Conservation (phyloP, 2,797 vertebrate species). For the Onychomys arenicola region DNA sequence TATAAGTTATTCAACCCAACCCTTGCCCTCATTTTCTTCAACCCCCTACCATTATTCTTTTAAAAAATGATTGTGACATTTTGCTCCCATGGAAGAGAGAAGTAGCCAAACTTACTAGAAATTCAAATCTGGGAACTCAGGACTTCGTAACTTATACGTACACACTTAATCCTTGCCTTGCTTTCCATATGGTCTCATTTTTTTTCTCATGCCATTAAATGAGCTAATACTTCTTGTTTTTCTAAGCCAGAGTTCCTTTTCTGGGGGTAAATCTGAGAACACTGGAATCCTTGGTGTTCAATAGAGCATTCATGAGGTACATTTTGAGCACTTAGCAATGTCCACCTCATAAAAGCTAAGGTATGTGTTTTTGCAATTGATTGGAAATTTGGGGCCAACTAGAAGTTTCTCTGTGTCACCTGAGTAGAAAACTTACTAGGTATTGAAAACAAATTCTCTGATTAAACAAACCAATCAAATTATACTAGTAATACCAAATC, state of each 20-base stretch:
- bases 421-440: slow-evolving; percentile 1
- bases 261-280: slow-evolving; percentile 46
- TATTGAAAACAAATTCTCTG: slow-evolving; percentile 13
- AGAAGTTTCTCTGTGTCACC: not conserved
- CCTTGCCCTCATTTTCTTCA: not conserved
- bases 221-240: slow-evolving; percentile 20
- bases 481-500: not conserved
- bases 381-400: not conserved
- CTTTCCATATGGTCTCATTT: slow-evolving; percentile 5
- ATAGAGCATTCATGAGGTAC: not conserved
- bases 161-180: slow-evolving; percentile 40
- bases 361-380: slow-evolving; percentile 23
- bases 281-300: not conserved
- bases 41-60: not conserved
- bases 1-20: not conserved
- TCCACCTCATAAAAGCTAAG: slow-evolving; percentile 15
- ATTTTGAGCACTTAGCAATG: slow-evolving; percentile 29
- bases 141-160: slow-evolving; percentile 31
- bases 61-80: slow-evolving; percentile 36
- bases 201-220: slow-evolving; percentile 34
- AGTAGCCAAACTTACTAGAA: slow-evolving; percentile 46
- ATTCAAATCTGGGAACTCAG: slow-evolving; percentile 26
- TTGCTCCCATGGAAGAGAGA: slow-evolving; percentile 19
- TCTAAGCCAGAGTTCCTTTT: slow-evolving; percentile 60
- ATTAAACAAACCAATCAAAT: not conserved